Conservation (phyloP, 2,797 vertebrate genomes). For the Spinus olivaceus region DNA sequence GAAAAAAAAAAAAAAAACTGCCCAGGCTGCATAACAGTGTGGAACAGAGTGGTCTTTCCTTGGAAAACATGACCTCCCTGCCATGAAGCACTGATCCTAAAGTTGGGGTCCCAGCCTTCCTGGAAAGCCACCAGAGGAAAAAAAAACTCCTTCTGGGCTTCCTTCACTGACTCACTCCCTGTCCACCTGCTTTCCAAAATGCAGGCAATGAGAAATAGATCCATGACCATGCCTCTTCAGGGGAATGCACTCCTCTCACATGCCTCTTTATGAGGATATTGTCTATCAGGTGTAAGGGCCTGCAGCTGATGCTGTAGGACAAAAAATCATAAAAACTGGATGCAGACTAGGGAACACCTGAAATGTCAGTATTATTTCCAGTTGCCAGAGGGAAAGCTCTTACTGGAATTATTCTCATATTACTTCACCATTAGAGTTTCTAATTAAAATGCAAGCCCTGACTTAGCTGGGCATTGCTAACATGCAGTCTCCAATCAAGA, state of each 20-base stretch:
- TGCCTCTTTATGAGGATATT: background rate
- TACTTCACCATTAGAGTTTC: constrained; percentile 33
- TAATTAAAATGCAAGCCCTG: constrained; percentile 38
- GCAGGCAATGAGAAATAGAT: background rate
- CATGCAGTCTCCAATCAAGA: background rate
- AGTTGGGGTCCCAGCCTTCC: fast-evolving
- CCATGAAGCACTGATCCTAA: background rate
- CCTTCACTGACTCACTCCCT: background rate
- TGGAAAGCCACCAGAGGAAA: background rate
- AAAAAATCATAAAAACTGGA: constrained; percentile 4
- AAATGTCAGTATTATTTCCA: constrained; percentile 13
- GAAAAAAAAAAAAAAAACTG: no score
- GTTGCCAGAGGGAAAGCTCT: constrained; percentile 28
- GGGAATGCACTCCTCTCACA: background rate
- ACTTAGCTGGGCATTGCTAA: background rate
- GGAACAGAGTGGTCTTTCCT: background rate
- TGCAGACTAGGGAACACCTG: background rate
- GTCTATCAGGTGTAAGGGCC: background rate
- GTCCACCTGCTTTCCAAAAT: background rate
- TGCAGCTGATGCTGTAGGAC: constrained; percentile 17
- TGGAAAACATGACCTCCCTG: background rate
- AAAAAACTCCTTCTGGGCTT: background rate
- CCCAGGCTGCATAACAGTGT: fast-evolving
- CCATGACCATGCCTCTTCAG: fast-evolving
- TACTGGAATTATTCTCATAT: constrained; percentile 36